These are phyloP conservation scores for Drosophila azteca DNA, from an alignment of 1,140 invertebrate species.

Conservation along the genomic window DNA sequence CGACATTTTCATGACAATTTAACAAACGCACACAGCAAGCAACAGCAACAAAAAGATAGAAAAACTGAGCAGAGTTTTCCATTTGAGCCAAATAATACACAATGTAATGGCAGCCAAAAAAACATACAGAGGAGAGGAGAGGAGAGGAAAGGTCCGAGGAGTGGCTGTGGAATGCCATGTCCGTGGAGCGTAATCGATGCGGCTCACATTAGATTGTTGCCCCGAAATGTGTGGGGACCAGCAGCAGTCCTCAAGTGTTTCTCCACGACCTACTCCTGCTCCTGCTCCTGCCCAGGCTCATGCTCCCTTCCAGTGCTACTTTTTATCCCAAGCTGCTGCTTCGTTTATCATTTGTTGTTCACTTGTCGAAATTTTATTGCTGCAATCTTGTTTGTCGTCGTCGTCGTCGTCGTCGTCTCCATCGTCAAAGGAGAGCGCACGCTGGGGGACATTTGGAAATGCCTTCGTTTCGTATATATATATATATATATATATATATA, in stretches of 20 bases:
- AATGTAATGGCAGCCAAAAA: slow-evolving; percentile 14
- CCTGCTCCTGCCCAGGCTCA: slow-evolving; percentile 29
- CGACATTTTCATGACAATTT: slow-evolving; percentile 76
- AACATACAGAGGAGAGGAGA: slow-evolving; percentile 10
- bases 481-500: slow-evolving; percentile 2
- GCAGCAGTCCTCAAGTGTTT: slow-evolving; percentile 57
- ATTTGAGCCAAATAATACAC: slow-evolving; percentile 27
- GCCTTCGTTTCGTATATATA: slow-evolving; percentile 21
- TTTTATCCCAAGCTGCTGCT: slow-evolving; percentile 75
- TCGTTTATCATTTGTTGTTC: slow-evolving; percentile 82
- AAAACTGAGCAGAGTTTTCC: slow-evolving; percentile 39
- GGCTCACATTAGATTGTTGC: slow-evolving; percentile 63
- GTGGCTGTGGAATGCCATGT: slow-evolving; percentile 24
- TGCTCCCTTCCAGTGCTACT: slow-evolving; percentile 19
- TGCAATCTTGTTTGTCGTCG: slow-evolving; percentile 80
- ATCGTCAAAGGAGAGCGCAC: slow-evolving; percentile 58
- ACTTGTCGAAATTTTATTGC: slow-evolving; percentile 82
- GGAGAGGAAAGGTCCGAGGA: not conserved
- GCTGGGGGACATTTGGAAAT: slow-evolving; percentile 63
- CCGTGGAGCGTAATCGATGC: slow-evolving; percentile 69
- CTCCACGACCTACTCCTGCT: slow-evolving; percentile 39
- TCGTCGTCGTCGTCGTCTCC: slow-evolving; percentile 55
- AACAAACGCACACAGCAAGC: slow-evolving; percentile 39
- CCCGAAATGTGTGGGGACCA: slow-evolving; percentile 37
- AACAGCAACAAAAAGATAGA: slow-evolving; percentile 17